Percentiles rank a stretch among this genome's conserved stretches.
Evolutionary conservation across 1,140 invertebrate species (phyloP).

Genomic region (Bombus ignitus): DNA sequence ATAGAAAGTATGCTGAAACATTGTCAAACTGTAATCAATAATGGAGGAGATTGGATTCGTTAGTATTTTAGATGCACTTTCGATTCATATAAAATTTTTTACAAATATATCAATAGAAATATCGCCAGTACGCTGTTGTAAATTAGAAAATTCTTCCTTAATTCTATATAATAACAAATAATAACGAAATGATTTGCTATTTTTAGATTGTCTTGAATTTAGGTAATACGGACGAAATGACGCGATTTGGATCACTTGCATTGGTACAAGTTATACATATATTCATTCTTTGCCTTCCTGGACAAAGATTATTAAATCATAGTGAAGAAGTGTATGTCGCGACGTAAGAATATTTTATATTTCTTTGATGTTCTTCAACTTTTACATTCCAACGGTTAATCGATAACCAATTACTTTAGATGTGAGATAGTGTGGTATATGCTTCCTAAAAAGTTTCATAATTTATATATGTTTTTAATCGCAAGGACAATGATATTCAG

Average conservation of each 20-base stretch:
- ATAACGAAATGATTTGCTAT: background rate
- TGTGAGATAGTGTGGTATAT: background rate
- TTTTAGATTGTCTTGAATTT: constrained; percentile 2
- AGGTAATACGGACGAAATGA: background rate
- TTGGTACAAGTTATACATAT: background rate
- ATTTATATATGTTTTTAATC: background rate
- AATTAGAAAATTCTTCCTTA: too few relatives aligned
- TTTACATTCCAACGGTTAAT: background rate
- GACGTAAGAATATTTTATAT: background rate
- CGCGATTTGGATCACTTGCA: background rate
- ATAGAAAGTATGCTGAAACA: too few relatives aligned
- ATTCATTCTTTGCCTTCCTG: constrained; percentile 11
- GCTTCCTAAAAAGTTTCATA: background rate
- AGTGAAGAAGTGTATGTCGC: background rate
- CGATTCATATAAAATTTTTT: too few relatives aligned
- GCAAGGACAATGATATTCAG: background rate
- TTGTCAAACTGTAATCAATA: too few relatives aligned
- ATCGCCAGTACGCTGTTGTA: too few relatives aligned
- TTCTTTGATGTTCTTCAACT: background rate
- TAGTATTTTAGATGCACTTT: too few relatives aligned
- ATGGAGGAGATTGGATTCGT: too few relatives aligned
- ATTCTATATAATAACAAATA: too few relatives aligned
- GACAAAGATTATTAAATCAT: constrained; percentile 16
- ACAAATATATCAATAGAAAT: too few relatives aligned
- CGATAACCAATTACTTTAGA: background rate